phyloP scores from a whole-genome alignment of 2,113 vertebrate species.

The Albula goreensis region DNA sequence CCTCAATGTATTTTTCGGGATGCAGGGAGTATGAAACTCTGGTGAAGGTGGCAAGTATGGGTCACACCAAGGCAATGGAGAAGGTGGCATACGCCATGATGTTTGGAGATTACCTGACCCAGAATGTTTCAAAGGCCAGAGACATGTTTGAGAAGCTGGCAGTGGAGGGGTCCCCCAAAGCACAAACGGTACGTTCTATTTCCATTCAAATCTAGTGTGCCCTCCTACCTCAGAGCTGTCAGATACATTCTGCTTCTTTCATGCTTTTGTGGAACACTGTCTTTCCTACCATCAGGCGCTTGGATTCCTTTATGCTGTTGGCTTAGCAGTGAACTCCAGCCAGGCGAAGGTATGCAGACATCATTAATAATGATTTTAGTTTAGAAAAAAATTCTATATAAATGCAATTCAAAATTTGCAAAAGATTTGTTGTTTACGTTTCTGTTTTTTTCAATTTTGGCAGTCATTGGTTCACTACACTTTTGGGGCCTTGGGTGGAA shows the following conservation, averaged over 20 bases:
- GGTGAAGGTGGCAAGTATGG: conserved; percentile 82
- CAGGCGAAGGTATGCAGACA: conserved; percentile 88
- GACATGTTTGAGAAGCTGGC: conserved; percentile 90
- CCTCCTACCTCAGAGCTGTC: background rate
- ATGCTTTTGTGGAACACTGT: background rate
- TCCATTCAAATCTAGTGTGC: background rate
- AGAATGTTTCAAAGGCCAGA: conserved; percentile 83
- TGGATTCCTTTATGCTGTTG: conserved; percentile 94
- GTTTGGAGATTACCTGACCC: conserved; percentile 90
- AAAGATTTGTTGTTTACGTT: background rate
- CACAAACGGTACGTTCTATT: conserved; percentile 79
- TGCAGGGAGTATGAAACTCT: conserved; percentile 87
- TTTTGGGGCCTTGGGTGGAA: conserved; percentile 94
- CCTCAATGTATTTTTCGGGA: conserved; percentile 31
- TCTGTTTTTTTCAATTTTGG: conserved; percentile 9
- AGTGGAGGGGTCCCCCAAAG: conserved; percentile 89
- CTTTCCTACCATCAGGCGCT: conserved; percentile 78
- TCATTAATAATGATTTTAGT: background rate
- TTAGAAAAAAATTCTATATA: background rate
- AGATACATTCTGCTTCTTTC: background rate
- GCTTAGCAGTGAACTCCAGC: conserved; percentile 94
- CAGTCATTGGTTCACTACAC: conserved; percentile 97
- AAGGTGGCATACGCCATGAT: conserved; percentile 91
- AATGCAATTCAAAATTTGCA: too few species aligned
- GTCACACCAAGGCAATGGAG: conserved; percentile 91